phyloP scores from a whole-genome alignment of 2,113 vertebrate genomes.

The rat (Rattus norvegicus) region GRCr8 NC_086020.1:165187001-165187500 shows the following conservation, averaged over 20 bases:
- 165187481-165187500: background rate
- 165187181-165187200: background rate
- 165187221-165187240: background rate
- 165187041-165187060: background rate
- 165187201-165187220: rapidly evolving
- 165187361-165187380: background rate
- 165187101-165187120: background rate
- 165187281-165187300: background rate
- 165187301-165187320: background rate
- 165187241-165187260: background rate
- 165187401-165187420: background rate
- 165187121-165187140: background rate
- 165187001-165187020: background rate
- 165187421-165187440: background rate
- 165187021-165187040: background rate
- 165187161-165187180: background rate
- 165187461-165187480: background rate
- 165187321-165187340: background rate
- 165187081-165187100: background rate
- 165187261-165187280: background rate
- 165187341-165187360: background rate
- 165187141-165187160: background rate
- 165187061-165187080: background rate
- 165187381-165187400: background rate
- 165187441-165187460: background rate